phyloP scores from a whole-genome alignment of 2,888 invertebrate species.

The Auanema freiburgensis region DNA sequence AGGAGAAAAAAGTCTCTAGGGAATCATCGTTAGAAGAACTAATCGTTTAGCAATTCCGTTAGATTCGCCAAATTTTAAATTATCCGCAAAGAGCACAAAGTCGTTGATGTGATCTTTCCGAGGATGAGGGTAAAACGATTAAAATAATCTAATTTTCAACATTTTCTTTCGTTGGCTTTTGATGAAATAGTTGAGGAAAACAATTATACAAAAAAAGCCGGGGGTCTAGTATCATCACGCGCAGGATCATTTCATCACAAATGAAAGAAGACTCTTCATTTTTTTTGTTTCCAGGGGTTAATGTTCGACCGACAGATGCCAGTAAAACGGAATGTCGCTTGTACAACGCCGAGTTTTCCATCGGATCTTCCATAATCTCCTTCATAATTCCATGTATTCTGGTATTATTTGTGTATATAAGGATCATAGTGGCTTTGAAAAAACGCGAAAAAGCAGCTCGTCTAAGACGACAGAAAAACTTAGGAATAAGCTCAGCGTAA shows the following conservation, averaged over 20 bases:
- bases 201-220: background rate
- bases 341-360: slow-evolving; percentile 69
- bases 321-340: slow-evolving; percentile 65
- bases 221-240: background rate
- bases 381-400: slow-evolving; percentile 68
- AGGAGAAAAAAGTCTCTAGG: background rate
- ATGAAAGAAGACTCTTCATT: too few species aligned
- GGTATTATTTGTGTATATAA: slow-evolving; percentile 68
- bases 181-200: slow-evolving; percentile 6
- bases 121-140: too few species aligned
- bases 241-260: background rate
- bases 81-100: too few species aligned
- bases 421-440: slow-evolving; percentile 64
- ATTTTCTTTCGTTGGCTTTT: background rate
- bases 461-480: slow-evolving; percentile 23
- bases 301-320: slow-evolving; percentile 55
- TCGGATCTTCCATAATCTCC: slow-evolving; percentile 66
- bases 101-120: too few species aligned
- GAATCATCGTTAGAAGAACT: too few species aligned
- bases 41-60: slow-evolving; percentile 4
- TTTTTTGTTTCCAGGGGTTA: slow-evolving; percentile 48
- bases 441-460: slow-evolving; percentile 61
- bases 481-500: slow-evolving; percentile 1
- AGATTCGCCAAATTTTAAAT: too few species aligned
- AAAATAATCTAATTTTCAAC: too few species aligned